Conservation (phyloP, 1,140 invertebrate genomes). For the Macrobrachium nipponense region DNA sequence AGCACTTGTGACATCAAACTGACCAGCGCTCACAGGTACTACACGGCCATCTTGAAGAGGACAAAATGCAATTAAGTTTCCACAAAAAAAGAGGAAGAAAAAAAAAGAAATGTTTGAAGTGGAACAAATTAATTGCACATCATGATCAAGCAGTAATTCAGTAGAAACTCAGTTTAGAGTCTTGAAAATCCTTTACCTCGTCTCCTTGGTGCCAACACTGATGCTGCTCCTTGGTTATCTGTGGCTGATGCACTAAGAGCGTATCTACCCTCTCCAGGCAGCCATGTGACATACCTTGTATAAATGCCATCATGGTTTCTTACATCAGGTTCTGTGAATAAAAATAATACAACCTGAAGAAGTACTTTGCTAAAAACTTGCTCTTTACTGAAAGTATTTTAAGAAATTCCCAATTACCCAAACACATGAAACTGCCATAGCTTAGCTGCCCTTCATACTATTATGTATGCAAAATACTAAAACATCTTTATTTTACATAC, state of each 20-base stretch:
- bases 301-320: constrained; percentile 47
- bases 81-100: too few relatives aligned
- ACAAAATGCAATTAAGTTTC: neutral
- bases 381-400: too few relatives aligned
- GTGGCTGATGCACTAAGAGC: constrained; percentile 41
- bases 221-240: constrained; percentile 49
- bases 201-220: constrained; percentile 30
- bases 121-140: neutral
- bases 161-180: neutral
- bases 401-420: too few relatives aligned
- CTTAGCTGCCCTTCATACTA: too few relatives aligned
- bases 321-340: constrained; percentile 50
- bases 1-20: constrained; percentile 46
- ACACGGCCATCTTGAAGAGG: constrained; percentile 53
- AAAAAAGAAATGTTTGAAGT: neutral
- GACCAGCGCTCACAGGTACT: constrained; percentile 49
- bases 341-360: neutral
- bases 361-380: too few relatives aligned
- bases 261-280: constrained; percentile 47
- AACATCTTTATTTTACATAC: too few relatives aligned
- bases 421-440: too few relatives aligned
- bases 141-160: too few relatives aligned
- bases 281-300: constrained; percentile 46
- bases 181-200: constrained; percentile 20
- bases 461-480: too few relatives aligned